These are phyloP conservation scores for Anaspis maculata DNA, from an alignment of 2,888 invertebrate species.

Conservation along the genomic window DNA sequence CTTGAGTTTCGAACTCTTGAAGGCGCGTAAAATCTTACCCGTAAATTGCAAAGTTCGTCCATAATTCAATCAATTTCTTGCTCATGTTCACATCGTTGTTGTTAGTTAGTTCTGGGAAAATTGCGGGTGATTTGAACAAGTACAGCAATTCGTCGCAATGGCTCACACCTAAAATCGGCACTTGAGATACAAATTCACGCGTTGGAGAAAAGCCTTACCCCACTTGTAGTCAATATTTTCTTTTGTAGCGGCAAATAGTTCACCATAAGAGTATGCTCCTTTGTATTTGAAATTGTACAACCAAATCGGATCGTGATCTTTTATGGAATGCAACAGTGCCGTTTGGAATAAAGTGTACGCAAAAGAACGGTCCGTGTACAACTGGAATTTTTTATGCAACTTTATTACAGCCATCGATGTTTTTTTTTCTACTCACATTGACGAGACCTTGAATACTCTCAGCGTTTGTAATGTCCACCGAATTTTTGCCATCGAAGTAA, in stretches of 20 bases:
- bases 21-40: constrained; percentile 38
- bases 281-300: constrained; percentile 44
- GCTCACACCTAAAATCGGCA: constrained; percentile 34
- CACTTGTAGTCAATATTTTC: constrained; percentile 23
- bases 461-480: constrained; percentile 17
- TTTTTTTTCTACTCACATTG: constrained; percentile 26
- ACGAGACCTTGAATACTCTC: constrained; percentile 22
- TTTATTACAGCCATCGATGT: too few species aligned
- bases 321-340: constrained; percentile 28
- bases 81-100: constrained; percentile 36
- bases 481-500: constrained; percentile 18
- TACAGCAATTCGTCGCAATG: constrained; percentile 49
- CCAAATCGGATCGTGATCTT: constrained; percentile 37
- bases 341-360: constrained; percentile 41
- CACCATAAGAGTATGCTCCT: constrained; percentile 41
- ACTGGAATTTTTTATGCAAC: too few species aligned
- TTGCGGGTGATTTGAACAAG: constrained; percentile 40
- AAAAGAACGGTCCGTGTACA: constrained; percentile 45
- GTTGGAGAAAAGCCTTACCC: constrained; percentile 4
- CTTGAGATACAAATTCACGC: too few species aligned
- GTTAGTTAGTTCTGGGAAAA: constrained; percentile 34
- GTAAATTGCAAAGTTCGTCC: constrained; percentile 42
- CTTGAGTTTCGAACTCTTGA: too few species aligned
- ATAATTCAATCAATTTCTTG: constrained; percentile 36
- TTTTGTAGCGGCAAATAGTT: constrained; percentile 36